Conservation (phyloP, 2,113 vertebrate species). For the Maccullochella peelii region DNA sequence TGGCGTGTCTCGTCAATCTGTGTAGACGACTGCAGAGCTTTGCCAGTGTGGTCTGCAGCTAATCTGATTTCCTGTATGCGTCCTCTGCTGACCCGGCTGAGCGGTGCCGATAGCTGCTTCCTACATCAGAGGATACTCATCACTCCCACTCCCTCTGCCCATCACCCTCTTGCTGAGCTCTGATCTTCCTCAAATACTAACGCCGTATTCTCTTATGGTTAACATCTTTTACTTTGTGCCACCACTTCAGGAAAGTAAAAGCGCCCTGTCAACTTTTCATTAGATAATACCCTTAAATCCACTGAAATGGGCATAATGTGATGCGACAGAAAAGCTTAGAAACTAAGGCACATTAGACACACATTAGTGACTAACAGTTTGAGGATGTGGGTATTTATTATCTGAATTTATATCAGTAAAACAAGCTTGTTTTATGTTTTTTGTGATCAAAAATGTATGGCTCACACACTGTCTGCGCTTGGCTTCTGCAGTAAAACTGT, state of each 20-base stretch:
- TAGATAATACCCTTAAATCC: conserved; percentile 53
- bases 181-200: conserved; percentile 26
- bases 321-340: conserved; percentile 44
- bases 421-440: background rate
- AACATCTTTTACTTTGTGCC: conserved; percentile 5
- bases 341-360: conserved; percentile 18
- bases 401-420: conserved; percentile 7
- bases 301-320: conserved; percentile 35
- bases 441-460: background rate
- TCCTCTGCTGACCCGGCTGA: conserved; percentile 49
- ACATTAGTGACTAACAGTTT: conserved; percentile 29
- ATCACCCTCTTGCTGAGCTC: conserved; percentile 16
- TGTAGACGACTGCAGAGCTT: conserved; percentile 50
- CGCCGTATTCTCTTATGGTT: conserved; percentile 26
- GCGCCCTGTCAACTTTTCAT: conserved; percentile 41
- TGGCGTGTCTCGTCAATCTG: conserved; percentile 47
- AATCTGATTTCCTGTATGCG: conserved; percentile 67
- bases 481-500: background rate
- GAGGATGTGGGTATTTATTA: conserved; percentile 28
- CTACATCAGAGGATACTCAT: conserved; percentile 41
- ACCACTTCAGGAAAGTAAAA: conserved; percentile 33
- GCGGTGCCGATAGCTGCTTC: conserved; percentile 32
- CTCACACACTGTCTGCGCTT: background rate
- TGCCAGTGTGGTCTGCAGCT: conserved; percentile 49
- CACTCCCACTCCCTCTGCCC: conserved; percentile 21